A percentile compares a stretch with the other conserved stretches of the same genome.
Conservation (phyloP, 2,113 vertebrate genomes). For the Etheostoma spectabile region DNA sequence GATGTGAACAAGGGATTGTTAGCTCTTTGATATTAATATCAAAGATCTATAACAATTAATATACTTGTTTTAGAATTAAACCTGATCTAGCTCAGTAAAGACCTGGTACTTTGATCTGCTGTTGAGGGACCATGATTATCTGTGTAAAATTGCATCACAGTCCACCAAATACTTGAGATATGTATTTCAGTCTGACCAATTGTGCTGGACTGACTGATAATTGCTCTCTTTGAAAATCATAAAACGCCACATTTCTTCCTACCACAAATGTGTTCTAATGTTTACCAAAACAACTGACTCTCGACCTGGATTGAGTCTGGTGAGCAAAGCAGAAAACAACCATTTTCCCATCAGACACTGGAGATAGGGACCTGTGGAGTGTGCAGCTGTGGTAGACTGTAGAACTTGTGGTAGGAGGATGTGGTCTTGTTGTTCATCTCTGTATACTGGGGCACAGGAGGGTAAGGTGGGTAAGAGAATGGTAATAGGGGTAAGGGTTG, state of each 20-base stretch:
- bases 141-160: neutral
- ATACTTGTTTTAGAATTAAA: neutral
- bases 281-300: slow-evolving; percentile 69
- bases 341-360: slow-evolving; percentile 66
- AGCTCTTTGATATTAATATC: neutral
- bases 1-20: slow-evolving; percentile 24
- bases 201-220: neutral
- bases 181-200: neutral
- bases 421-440: neutral
- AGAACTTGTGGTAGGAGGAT: neutral
- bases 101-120: too few relatives aligned
- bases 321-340: slow-evolving; percentile 72
- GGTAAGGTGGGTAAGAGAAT: slow-evolving; percentile 13
- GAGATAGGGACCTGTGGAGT: slow-evolving; percentile 31
- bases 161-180: neutral
- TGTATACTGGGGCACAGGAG: slow-evolving; percentile 20
- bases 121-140: neutral
- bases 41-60: neutral
- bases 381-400: neutral
- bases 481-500: slow-evolving; percentile 31
- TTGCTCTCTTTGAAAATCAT: neutral
- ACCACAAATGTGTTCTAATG: neutral
- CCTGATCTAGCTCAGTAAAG: neutral
- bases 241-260: neutral
- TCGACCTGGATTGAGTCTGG: slow-evolving; percentile 77